phyloP scores from a whole-genome alignment of 2,113 vertebrate genomes.

The Dunckerocampus dactyliophorus region DNA sequence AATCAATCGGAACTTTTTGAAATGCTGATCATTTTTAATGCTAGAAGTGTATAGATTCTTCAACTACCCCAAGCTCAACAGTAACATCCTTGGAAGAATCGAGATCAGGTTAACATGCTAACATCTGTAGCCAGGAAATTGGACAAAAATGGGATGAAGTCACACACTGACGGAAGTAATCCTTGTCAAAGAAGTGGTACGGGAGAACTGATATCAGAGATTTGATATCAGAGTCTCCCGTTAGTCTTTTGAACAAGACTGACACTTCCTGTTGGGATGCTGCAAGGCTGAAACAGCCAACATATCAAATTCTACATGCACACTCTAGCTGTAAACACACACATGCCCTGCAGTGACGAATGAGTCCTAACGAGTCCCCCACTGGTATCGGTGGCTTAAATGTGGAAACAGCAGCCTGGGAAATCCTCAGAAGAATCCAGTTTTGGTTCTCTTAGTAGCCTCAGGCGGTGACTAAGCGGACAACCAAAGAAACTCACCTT shows the following conservation, averaged over 20 bases:
- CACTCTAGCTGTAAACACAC: conserved; percentile 13
- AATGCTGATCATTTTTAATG: no score
- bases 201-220: background rate
- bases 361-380: conserved; percentile 44
- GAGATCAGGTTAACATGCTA: no score
- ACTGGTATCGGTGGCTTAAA: conserved; percentile 33
- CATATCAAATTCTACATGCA: conserved; percentile 44
- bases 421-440: conserved; percentile 48
- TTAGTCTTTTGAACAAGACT: conserved; percentile 34
- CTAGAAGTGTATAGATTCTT: no score
- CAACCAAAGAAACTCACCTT: conserved; percentile 57
- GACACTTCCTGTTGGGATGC: conserved; percentile 48
- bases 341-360: conserved; percentile 25
- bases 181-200: background rate
- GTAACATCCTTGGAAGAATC: no score
- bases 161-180: background rate
- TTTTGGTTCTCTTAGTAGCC: conserved; percentile 51
- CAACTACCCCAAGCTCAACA: no score
- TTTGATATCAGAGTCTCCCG: background rate
- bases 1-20: no score
- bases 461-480: conserved; percentile 59
- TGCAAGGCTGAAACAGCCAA: conserved; percentile 39
- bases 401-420: conserved; percentile 52
- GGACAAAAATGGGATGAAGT: conserved; percentile 5
- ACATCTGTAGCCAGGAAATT: background rate